Conservation (phyloP, 2,797 vertebrate species). For the Poeciliopsis turneri region DNA sequence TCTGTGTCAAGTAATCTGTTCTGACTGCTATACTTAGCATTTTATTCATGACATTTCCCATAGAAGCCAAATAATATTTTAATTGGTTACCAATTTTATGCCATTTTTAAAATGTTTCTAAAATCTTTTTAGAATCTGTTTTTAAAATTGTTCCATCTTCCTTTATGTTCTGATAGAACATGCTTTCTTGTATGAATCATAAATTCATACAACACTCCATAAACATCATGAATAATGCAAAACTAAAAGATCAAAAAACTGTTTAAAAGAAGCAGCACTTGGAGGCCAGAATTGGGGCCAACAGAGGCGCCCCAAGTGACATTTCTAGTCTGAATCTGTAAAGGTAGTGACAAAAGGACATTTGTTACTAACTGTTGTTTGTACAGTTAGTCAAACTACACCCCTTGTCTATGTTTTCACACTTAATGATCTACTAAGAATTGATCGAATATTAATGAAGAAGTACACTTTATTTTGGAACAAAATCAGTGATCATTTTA, state of each 20-base stretch:
- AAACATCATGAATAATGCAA: not conserved
- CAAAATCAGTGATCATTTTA: not conserved
- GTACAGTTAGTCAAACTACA: not conserved
- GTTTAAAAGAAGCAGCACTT: not conserved
- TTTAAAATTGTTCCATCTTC: not conserved
- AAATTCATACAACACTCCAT: not conserved
- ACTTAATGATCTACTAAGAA: not conserved
- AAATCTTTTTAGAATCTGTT: too few relatives aligned
- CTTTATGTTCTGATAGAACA: not conserved
- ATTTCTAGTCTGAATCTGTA: not conserved
- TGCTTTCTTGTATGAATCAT: not conserved
- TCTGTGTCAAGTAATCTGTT: not conserved
- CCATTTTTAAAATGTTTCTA: not conserved
- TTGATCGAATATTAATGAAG: not conserved
- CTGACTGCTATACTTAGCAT: not conserved
- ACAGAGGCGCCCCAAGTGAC: not conserved
- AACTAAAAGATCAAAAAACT: not conserved
- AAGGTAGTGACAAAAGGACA: not conserved
- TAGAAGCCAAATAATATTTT: not conserved
- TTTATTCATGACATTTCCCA: not conserved
- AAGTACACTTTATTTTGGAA: not conserved
- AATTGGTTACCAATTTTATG: not conserved
- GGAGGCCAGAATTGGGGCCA: not conserved
- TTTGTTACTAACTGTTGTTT: not conserved
- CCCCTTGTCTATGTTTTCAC: not conserved